A percentile compares a stretch with the other conserved stretches of the same genome.
Evolutionary conservation across 2,113 vertebrate species (phyloP).

Genomic region (Pteropus alecto): DNA sequence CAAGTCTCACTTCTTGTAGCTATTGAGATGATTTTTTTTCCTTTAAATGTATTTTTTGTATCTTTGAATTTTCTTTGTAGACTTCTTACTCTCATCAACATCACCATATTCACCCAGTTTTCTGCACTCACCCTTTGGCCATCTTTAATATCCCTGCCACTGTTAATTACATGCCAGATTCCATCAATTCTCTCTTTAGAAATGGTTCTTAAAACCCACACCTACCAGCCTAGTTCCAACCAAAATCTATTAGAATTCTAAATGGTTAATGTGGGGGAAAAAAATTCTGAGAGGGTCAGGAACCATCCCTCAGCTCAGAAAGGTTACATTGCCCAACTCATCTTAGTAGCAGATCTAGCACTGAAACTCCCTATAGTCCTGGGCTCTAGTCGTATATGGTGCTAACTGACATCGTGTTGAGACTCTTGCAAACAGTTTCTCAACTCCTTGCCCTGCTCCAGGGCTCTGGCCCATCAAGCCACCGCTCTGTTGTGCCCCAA

Average conservation of each 20-base stretch:
- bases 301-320: neutral
- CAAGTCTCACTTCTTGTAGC: neutral
- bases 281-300: neutral
- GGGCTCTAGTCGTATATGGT: rapidly evolving
- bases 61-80: neutral
- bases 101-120: neutral
- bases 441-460: rapidly evolving
- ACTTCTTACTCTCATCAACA: neutral
- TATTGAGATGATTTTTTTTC: neutral
- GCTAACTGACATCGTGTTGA: rapidly evolving
- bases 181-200: neutral
- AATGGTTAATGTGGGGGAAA: too few relatives aligned
- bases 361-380: rapidly evolving
- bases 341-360: neutral
- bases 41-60: neutral
- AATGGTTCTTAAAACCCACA: neutral
- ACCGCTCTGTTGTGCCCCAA: neutral
- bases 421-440: too few relatives aligned
- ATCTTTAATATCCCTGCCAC: neutral
- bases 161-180: neutral
- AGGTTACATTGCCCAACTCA: rapidly evolving
- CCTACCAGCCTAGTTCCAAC: neutral
- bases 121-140: neutral
- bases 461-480: neutral
- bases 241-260: neutral